Evolutionary conservation across 2,888 invertebrate species (phyloP).

Genomic region (Corythucha ciliata): DNA sequence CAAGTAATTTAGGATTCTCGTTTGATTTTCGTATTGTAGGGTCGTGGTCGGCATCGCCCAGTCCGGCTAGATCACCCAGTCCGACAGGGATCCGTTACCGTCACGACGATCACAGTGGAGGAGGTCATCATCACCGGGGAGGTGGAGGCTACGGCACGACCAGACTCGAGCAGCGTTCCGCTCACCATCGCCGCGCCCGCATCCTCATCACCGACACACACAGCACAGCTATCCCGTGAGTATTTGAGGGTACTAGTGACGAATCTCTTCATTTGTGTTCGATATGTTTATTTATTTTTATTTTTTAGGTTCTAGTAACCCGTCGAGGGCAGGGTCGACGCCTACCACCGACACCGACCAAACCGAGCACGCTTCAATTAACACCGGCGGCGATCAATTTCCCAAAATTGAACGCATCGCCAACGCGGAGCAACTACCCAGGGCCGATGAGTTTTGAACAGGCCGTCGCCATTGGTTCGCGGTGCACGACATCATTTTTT

Average conservation of each 20-base stretch:
- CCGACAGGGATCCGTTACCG: slow-evolving; percentile 47
- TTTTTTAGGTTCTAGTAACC: slow-evolving; percentile 42
- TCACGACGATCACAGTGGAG: slow-evolving; percentile 36
- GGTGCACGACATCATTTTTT: not conserved
- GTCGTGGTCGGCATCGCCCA: slow-evolving; percentile 73
- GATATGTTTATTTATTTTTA: not conserved
- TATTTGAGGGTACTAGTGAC: too few relatives aligned
- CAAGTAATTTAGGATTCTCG: too few relatives aligned
- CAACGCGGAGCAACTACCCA: slow-evolving; percentile 59
- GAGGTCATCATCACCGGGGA: slow-evolving; percentile 23
- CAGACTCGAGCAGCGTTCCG: slow-evolving; percentile 69
- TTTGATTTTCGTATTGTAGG: slow-evolving; percentile 43
- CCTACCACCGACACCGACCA: slow-evolving; percentile 82
- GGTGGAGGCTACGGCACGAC: slow-evolving; percentile 57
- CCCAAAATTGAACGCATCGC: slow-evolving; percentile 88
- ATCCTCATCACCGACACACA: slow-evolving; percentile 51
- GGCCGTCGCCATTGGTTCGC: too few relatives aligned
- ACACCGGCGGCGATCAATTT: slow-evolving; percentile 79
- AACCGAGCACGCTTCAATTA: slow-evolving; percentile 85
- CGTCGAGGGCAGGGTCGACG: slow-evolving; percentile 65
- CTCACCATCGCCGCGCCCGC: slow-evolving; percentile 57
- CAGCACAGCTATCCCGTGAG: slow-evolving; percentile 38
- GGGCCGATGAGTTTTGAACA: slow-evolving; percentile 65
- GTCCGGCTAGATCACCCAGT: slow-evolving; percentile 74
- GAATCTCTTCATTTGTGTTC: too few relatives aligned